phyloP scores from a whole-genome alignment of 2,797 vertebrate species.

The Hydrolagus colliei region DNA sequence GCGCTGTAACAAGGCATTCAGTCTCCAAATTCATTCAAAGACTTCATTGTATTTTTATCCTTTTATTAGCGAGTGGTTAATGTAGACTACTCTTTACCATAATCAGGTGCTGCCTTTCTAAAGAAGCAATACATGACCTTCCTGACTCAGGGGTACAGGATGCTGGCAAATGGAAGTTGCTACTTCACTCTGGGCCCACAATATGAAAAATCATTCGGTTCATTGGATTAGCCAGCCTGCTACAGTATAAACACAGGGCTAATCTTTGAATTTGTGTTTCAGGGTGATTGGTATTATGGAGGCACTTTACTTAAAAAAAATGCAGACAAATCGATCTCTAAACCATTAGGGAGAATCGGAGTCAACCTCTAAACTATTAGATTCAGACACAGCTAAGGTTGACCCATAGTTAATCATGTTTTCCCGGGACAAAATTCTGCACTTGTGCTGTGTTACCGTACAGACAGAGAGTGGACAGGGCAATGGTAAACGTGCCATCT shows the following conservation, averaged over 20 bases:
- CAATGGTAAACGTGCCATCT: background rate
- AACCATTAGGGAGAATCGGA: constrained; percentile 10
- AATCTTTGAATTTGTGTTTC: constrained; percentile 26
- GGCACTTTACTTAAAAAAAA: background rate
- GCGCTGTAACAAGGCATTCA: too few relatives aligned
- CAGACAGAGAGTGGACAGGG: constrained; percentile 12
- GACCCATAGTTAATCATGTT: constrained; percentile 24
- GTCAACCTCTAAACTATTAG: constrained; percentile 7
- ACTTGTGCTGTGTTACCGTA: background rate
- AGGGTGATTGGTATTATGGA: constrained; percentile 24
- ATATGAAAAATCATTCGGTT: constrained; percentile 29
- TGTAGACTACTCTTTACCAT: background rate
- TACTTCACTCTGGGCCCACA: background rate
- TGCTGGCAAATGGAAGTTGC: background rate
- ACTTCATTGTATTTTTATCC: background rate
- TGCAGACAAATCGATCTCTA: background rate
- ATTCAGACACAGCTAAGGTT: constrained; percentile 18
- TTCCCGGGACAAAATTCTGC: background rate
- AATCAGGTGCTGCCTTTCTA: background rate
- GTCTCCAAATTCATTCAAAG: background rate
- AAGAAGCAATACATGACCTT: constrained; percentile 8
- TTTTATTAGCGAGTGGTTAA: background rate
- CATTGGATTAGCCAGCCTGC: constrained; percentile 13
- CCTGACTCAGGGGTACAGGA: background rate
- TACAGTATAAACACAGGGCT: constrained; percentile 11